Evolutionary conservation across 1,140 invertebrate species (phyloP).

Genomic region (Pseudachorutes palmiensis): DNA sequence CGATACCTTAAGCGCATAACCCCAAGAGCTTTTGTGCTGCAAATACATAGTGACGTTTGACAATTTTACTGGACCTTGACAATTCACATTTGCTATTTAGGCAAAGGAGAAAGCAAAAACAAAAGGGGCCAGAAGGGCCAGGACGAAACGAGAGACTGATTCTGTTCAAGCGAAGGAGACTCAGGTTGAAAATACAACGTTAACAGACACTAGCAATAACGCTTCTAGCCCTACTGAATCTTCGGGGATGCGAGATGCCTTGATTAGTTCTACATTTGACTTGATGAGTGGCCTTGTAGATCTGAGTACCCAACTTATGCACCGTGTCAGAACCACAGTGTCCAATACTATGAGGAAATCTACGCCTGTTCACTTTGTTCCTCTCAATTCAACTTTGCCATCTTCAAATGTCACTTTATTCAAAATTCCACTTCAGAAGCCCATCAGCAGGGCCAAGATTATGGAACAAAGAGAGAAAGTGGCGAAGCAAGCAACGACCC

Average conservation of each 20-base stretch:
- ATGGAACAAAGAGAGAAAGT: background rate
- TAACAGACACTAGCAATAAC: background rate
- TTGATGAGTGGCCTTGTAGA: conserved; percentile 21
- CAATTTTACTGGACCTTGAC: background rate
- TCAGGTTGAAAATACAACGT: background rate
- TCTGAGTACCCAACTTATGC: conserved; percentile 12
- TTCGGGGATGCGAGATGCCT: background rate
- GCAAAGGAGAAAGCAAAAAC: background rate
- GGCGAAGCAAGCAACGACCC: background rate
- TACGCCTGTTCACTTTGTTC: background rate
- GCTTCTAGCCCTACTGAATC: conserved; percentile 6
- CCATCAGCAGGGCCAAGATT: background rate
- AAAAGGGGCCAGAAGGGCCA: background rate
- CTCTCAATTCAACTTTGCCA: background rate
- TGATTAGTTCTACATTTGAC: conserved; percentile 2
- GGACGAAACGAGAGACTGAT: background rate
- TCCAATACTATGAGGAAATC: conserved; percentile 1
- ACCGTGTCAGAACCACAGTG: conserved; percentile 10
- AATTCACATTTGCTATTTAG: background rate
- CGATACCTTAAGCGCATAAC: background rate
- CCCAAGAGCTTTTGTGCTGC: no score
- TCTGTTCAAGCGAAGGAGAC: background rate
- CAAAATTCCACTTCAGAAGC: background rate
- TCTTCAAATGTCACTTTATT: background rate
- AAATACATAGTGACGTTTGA: background rate